A percentile compares a stretch with the other conserved stretches of the same genome.
Evolutionary conservation across 2,797 vertebrate genomes (phyloP).

Genomic region (Neosilurus mollespiculum): DNA sequence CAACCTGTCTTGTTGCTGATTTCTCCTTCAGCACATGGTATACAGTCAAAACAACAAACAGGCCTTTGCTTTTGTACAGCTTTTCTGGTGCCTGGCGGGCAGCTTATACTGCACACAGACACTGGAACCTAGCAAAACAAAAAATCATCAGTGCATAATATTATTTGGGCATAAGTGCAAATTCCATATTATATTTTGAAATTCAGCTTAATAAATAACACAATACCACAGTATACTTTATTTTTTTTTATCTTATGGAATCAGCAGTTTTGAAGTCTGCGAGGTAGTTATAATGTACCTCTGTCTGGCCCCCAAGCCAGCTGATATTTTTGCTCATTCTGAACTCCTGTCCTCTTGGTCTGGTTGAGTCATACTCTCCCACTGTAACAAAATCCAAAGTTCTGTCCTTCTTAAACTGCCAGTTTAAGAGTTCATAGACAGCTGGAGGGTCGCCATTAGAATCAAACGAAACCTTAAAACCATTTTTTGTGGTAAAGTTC

Average conservation of each 20-base stretch:
- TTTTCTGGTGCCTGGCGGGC: conserved; percentile 68
- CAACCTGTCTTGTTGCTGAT: conserved; percentile 69
- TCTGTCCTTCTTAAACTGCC: conserved; percentile 62
- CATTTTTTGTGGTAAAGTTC: conserved; percentile 60
- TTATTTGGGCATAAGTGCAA: not conserved
- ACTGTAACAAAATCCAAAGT: conserved; percentile 61
- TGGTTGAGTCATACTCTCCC: conserved; percentile 66
- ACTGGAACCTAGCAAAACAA: conserved; percentile 60
- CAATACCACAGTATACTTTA: not conserved
- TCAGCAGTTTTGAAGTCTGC: not conserved
- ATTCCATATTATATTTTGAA: not conserved
- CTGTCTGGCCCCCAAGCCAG: conserved; percentile 55
- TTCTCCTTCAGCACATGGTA: conserved; percentile 68
- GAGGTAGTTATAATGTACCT: conserved; percentile 49
- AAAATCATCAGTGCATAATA: not conserved
- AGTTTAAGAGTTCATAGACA: conserved; percentile 72
- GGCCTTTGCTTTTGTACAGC: conserved; percentile 67
- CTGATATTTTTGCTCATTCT: conserved; percentile 57
- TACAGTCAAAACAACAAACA: conserved; percentile 69
- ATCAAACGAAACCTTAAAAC: conserved; percentile 70
- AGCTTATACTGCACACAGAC: conserved; percentile 68
- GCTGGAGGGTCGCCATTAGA: conserved; percentile 70
- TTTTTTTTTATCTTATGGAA: not conserved
- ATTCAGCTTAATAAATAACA: not conserved
- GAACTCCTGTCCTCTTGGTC: conserved; percentile 60